Conservation (phyloP, 2,113 vertebrate genomes). For the Phrynocephalus versicolor region DNA sequence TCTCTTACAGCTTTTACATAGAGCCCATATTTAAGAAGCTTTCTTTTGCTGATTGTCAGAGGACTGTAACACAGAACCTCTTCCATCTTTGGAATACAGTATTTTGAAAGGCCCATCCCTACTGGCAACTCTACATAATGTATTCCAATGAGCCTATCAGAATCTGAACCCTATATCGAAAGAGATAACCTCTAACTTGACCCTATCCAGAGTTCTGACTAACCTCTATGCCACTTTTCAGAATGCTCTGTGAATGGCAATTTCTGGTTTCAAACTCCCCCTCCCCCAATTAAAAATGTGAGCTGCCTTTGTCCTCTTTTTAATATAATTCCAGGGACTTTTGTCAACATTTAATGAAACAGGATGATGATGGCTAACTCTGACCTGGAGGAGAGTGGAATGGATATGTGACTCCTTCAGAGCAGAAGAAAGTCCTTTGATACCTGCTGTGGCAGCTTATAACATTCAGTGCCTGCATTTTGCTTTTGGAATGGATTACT, state of each 20-base stretch:
- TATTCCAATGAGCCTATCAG: too few species aligned
- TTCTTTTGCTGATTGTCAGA: too few species aligned
- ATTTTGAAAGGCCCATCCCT: too few species aligned
- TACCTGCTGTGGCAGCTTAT: slow-evolving; percentile 18
- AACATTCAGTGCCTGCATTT: slow-evolving; percentile 43
- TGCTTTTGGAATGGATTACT: slow-evolving; percentile 26
- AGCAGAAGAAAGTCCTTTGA: slow-evolving; percentile 41
- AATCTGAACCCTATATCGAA: neutral
- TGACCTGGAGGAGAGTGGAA: slow-evolving; percentile 17
- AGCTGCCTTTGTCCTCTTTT: slow-evolving; percentile 33
- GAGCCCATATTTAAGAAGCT: too few species aligned
- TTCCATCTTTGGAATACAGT: too few species aligned
- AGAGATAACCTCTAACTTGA: neutral
- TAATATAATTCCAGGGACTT: slow-evolving; percentile 20
- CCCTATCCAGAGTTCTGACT: neutral
- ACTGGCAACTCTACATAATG: too few species aligned
- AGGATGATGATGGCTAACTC: slow-evolving; percentile 35
- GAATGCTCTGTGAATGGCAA: neutral
- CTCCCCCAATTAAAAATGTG: neutral
- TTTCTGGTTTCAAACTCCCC: neutral
- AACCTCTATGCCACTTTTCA: neutral
- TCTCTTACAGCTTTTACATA: too few species aligned
- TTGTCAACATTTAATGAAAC: slow-evolving; percentile 49
- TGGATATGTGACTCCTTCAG: slow-evolving; percentile 25
- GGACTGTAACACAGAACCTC: too few species aligned